phyloP scores from a whole-genome alignment of 1,140 invertebrate species.

The Heliconius nattereri region DNA sequence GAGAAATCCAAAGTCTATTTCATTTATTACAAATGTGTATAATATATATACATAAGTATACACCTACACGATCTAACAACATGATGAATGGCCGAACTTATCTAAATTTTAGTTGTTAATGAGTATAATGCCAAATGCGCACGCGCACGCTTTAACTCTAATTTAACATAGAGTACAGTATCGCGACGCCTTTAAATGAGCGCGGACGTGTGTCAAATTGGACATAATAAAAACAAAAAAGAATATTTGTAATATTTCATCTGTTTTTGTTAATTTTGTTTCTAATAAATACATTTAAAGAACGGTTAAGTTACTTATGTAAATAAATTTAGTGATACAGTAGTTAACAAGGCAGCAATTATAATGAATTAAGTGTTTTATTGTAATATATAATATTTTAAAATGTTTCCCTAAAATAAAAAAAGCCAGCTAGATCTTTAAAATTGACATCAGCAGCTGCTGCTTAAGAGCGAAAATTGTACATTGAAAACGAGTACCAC shows the following conservation, averaged over 20 bases:
- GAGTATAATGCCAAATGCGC: slow-evolving; percentile 32
- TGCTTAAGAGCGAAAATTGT: not conserved
- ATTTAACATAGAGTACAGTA: slow-evolving; percentile 41
- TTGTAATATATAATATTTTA: not conserved
- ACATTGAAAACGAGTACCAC: not conserved
- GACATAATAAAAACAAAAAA: not conserved
- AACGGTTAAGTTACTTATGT: not conserved
- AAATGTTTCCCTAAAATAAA: not conserved
- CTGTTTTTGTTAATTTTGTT: not conserved
- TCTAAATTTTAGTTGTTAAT: slow-evolving; percentile 9
- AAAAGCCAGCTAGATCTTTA: too few species aligned
- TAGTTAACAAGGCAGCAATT: not conserved
- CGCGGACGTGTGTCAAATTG: slow-evolving; percentile 31
- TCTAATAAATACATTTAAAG: not conserved
- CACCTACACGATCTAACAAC: too few species aligned
- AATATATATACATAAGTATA: too few species aligned
- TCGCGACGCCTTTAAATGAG: slow-evolving; percentile 43
- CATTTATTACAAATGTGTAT: too few species aligned
- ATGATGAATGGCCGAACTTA: not conserved
- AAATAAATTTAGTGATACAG: not conserved
- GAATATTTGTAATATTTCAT: not conserved
- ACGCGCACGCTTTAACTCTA: slow-evolving; percentile 45
- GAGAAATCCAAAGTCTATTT: too few species aligned
- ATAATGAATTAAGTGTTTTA: not conserved
- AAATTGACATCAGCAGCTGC: too few species aligned